Conservation (phyloP, 2,797 vertebrate species). For the Limnodromus scolopaceus region DNA sequence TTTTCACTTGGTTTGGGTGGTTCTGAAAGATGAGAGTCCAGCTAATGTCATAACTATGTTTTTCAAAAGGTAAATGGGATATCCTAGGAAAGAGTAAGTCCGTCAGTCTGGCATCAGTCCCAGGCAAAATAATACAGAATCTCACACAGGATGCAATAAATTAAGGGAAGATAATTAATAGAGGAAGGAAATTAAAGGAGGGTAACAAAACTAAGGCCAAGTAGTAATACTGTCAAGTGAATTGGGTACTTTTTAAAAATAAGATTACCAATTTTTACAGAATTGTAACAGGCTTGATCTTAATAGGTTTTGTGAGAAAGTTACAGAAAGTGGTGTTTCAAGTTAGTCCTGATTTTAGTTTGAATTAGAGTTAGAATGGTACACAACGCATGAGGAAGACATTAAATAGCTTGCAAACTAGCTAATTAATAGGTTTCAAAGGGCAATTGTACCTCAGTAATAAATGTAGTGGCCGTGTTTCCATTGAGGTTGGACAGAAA, state of each 20-base stretch:
- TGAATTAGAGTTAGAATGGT: not conserved
- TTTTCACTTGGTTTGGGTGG: slow-evolving; percentile 3
- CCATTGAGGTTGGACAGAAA: not conserved
- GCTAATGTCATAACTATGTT: not conserved
- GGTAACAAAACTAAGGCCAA: not conserved
- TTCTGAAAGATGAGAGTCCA: not conserved
- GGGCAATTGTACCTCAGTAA: not conserved
- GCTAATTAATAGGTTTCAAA: slow-evolving; percentile 19
- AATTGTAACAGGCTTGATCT: not conserved
- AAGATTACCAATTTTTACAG: not conserved
- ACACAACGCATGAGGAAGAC: rapidly evolving
- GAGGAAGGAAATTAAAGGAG: slow-evolving; percentile 69
- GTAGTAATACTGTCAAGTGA: not conserved
- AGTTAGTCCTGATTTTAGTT: not conserved
- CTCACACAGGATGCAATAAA: slow-evolving; percentile 58
- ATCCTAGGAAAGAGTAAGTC: slow-evolving; percentile 24
- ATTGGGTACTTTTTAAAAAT: not conserved
- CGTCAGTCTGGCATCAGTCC: slow-evolving; percentile 18
- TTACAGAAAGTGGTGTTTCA: not conserved
- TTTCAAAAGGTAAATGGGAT: slow-evolving; percentile 47
- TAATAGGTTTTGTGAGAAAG: not conserved
- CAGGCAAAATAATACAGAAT: slow-evolving; percentile 30
- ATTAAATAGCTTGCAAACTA: not conserved
- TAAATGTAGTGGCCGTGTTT: not conserved
- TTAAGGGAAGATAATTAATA: slow-evolving; percentile 54